A percentile compares a stretch with the other conserved stretches of the same genome.
These are phyloP conservation scores for Tryphoninae sp. DNA, from an alignment of 2,888 invertebrate genomes.

Conservation along the genomic window DNA sequence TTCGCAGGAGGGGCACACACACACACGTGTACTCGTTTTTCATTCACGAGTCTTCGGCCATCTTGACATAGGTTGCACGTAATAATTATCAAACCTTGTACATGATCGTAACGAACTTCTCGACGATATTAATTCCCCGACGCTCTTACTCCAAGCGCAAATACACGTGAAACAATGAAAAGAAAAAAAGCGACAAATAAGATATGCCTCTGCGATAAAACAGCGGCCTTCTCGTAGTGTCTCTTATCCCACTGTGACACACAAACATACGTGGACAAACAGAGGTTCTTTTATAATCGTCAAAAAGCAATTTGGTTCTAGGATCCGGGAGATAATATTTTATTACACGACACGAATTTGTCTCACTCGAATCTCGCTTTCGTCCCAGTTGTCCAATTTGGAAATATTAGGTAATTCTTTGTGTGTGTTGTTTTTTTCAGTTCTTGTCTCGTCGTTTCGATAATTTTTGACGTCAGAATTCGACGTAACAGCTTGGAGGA, in stretches of 20 bases:
- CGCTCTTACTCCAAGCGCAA: conserved; percentile 6
- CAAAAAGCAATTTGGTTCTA: conserved; percentile 38
- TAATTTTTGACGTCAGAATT: neutral
- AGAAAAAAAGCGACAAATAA: conserved; percentile 36
- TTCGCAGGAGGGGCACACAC: conserved; percentile 22
- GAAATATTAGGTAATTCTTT: neutral
- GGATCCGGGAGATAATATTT: conserved; percentile 16
- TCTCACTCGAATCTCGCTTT: neutral
- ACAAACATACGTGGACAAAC: neutral
- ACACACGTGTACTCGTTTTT: conserved; percentile 2
- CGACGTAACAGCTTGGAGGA: neutral
- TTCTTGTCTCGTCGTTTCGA: neutral
- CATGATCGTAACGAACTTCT: neutral
- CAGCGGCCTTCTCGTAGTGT: conserved; percentile 6
- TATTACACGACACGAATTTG: neutral
- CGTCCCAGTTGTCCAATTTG: neutral
- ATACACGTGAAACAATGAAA: neutral
- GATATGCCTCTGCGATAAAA: conserved; percentile 41
- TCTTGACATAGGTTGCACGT: conserved; percentile 36
- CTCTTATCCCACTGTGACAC: neutral
- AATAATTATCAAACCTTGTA: conserved; percentile 5
- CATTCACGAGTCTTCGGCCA: conserved; percentile 37
- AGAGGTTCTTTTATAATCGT: conserved; percentile 27
- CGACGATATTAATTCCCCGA: conserved; percentile 19
- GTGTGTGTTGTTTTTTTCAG: neutral